Percentiles rank a stretch among this genome's conserved stretches.
phyloP scores from a whole-genome alignment of 2,888 invertebrate species.

The Thera britannica region DNA sequence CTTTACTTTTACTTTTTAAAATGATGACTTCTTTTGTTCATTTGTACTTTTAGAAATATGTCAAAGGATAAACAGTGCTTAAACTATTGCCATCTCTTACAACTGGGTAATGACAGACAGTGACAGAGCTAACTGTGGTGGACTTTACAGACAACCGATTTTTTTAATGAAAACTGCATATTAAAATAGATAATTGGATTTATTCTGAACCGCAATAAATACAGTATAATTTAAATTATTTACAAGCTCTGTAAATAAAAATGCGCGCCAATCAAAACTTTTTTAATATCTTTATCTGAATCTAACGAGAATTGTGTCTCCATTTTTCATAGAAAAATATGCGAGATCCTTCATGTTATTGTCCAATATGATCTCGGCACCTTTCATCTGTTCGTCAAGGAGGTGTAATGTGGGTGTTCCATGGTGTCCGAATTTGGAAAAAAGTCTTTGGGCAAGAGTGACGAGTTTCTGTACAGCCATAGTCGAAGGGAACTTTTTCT shows the following conservation, averaged over 20 bases:
- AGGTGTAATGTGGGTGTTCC: conserved; percentile 77
- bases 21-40: too few relatives aligned
- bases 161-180: conserved; percentile 44
- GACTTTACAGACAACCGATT: too few relatives aligned
- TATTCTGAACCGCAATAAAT: conserved; percentile 72
- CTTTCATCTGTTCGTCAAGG: conserved; percentile 83
- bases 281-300: conserved; percentile 73
- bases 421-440: conserved; percentile 75
- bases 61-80: too few relatives aligned
- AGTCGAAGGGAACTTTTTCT: conserved; percentile 90
- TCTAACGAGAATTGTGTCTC: conserved; percentile 90
- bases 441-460: conserved; percentile 91
- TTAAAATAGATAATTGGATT: conserved; percentile 75
- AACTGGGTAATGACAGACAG: too few relatives aligned
- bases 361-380: conserved; percentile 90
- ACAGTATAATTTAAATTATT: conserved; percentile 76
- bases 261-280: conserved; percentile 51
- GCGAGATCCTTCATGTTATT: conserved; percentile 93
- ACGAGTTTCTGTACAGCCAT: conserved; percentile 94
- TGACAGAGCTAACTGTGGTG: too few relatives aligned
- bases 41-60: too few relatives aligned
- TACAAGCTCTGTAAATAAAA: conserved; percentile 66
- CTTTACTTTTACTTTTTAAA: too few relatives aligned
- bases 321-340: conserved; percentile 93
- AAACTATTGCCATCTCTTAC: too few relatives aligned